A percentile compares a stretch with the other conserved stretches of the same genome.
These are phyloP conservation scores for Hypercompe scribonia DNA, from an alignment of 2,888 invertebrate genomes.

Conservation along the genomic window DNA sequence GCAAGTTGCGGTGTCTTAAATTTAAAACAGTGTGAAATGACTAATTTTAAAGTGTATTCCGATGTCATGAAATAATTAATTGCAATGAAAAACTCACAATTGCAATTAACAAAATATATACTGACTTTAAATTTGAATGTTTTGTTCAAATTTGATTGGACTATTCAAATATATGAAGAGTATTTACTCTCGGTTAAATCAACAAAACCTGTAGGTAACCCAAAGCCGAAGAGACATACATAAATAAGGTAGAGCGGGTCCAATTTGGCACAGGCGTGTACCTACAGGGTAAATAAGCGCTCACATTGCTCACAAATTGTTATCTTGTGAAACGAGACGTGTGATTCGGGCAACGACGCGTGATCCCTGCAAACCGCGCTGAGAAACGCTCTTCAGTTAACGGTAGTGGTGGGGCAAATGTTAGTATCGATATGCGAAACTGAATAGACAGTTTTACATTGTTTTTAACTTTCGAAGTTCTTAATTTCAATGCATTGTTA, in stretches of 20 bases:
- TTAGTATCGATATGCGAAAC: conserved; percentile 30
- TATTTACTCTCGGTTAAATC: conserved; percentile 12
- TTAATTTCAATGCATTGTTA: not conserved
- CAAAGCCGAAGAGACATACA: conserved; percentile 48
- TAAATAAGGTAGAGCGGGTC: conserved; percentile 57
- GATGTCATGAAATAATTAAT: not conserved
- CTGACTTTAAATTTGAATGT: not conserved
- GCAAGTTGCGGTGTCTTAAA: not conserved
- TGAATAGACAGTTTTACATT: not conserved
- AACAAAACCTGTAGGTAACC: conserved; percentile 41
- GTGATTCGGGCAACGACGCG: conserved; percentile 85
- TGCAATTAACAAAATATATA: not conserved
- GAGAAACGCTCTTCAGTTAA: conserved; percentile 77
- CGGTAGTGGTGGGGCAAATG: conserved; percentile 65
- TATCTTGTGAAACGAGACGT: conserved; percentile 87
- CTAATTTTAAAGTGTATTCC: too few species aligned
- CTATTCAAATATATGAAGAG: not conserved
- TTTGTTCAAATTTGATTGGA: too few species aligned
- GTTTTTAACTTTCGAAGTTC: not conserved
- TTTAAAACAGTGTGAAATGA: too few species aligned
- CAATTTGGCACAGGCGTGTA: conserved; percentile 79
- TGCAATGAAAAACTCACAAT: not conserved
- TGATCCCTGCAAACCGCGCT: conserved; percentile 74
- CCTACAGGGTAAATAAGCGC: conserved; percentile 80
- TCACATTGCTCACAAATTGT: conserved; percentile 85